Percentiles rank a stretch among this genome's conserved stretches.
These are phyloP conservation scores for Dromaius novaehollandiae DNA, from an alignment of 2,113 vertebrate genomes.

Conservation along the genomic window DNA sequence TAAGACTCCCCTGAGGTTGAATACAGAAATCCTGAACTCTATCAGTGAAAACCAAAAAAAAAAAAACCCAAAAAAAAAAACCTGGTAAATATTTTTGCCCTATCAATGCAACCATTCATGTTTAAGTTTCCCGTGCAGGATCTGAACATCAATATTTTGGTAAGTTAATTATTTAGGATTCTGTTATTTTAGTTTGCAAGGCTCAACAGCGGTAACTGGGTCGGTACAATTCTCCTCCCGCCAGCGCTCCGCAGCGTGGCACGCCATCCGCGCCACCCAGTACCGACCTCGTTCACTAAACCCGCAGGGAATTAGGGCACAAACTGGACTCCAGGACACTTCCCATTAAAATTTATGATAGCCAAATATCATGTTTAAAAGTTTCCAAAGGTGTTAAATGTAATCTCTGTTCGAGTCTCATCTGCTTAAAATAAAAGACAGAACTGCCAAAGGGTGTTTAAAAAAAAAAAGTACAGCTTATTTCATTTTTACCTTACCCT, in stretches of 20 bases:
- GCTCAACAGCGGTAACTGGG: not conserved
- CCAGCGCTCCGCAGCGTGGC: not conserved
- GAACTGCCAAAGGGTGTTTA: conserved; percentile 58
- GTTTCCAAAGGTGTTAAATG: conserved; percentile 44
- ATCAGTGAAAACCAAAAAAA: not conserved
- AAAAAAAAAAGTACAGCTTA: conserved; percentile 32
- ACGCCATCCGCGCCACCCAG: not conserved
- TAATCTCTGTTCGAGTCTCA: conserved; percentile 53
- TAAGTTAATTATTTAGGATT: not conserved
- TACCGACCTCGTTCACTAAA: not conserved
- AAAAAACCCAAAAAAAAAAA: not conserved
- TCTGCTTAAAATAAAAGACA: conserved; percentile 70
- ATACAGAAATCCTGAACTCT: not conserved
- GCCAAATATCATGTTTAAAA: conserved; percentile 20
- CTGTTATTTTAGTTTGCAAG: not conserved
- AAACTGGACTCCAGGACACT: not conserved
- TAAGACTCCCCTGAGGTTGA: not conserved
- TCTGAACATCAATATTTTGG: not conserved
- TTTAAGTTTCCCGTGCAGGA: not conserved
- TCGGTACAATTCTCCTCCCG: not conserved
- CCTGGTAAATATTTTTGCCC: not conserved
- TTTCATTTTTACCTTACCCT: conserved; percentile 65
- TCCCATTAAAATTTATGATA: not conserved
- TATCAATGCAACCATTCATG: not conserved
- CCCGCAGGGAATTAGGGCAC: not conserved